Evolutionary conservation across 2,888 invertebrate genomes (phyloP).

Genomic region (Drosophila nigritarsus): DNA sequence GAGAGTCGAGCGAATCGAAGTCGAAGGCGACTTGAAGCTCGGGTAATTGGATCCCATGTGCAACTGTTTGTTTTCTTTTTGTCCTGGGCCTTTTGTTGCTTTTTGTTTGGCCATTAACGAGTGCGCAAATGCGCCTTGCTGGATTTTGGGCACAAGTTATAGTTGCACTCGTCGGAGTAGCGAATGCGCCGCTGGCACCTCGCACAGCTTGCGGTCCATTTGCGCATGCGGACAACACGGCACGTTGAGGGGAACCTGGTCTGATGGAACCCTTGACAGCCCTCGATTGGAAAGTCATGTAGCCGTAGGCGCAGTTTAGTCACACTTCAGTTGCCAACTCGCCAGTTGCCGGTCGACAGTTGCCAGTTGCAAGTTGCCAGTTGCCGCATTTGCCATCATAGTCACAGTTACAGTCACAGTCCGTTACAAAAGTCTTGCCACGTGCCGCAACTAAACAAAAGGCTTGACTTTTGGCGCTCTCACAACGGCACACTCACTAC

Average conservation of each 20-base stretch:
- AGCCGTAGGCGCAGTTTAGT: constrained; percentile 69
- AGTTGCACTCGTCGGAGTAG: constrained; percentile 2
- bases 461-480: constrained; percentile 65
- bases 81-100: constrained; percentile 31
- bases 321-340: constrained; percentile 62
- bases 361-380: constrained; percentile 17
- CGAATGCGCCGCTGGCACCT: constrained; percentile 46
- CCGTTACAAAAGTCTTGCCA: constrained; percentile 39
- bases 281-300: constrained; percentile 21
- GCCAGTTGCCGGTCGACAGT: constrained; percentile 6
- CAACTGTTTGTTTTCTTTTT: constrained; percentile 68
- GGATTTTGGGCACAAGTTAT: constrained; percentile 38
- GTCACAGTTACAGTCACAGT: constrained; percentile 9
- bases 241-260: not conserved
- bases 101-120: constrained; percentile 57
- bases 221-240: not conserved
- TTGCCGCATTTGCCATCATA: constrained; percentile 8
- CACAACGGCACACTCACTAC: constrained; percentile 1
- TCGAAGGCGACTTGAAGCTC: constrained; percentile 18
- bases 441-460: constrained; percentile 70
- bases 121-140: constrained; percentile 45
- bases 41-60: constrained; percentile 76
- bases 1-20: constrained; percentile 18
- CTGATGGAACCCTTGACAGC: not conserved
- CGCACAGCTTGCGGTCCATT: constrained; percentile 70